A percentile compares a stretch with the other conserved stretches of the same genome.
Conservation (phyloP, 2,888 invertebrate species). For the Pogonocherus hispidulus region DNA sequence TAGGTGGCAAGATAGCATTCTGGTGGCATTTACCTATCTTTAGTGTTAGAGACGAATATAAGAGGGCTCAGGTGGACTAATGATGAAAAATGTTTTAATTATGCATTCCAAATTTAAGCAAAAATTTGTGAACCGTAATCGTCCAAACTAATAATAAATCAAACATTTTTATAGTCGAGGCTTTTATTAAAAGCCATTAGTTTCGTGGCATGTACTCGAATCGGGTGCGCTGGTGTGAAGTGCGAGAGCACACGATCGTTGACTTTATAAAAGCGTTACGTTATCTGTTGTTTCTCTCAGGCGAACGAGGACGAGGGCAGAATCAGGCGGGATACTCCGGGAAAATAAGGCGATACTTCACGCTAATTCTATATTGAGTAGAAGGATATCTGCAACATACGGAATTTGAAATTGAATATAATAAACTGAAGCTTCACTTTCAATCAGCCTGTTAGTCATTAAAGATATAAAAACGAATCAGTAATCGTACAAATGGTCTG, state of each 20-base stretch:
- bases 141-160: slow-evolving; percentile 68
- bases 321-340: neutral
- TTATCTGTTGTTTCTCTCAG: slow-evolving; percentile 58
- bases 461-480: no score
- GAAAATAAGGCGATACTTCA: no score
- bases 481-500: no score
- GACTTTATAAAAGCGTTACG: slow-evolving; percentile 59
- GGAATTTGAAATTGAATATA: no score
- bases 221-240: slow-evolving; percentile 59
- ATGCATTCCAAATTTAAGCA: slow-evolving; percentile 65
- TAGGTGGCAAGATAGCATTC: slow-evolving; percentile 44
- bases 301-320: slow-evolving; percentile 41
- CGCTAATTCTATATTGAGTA: no score
- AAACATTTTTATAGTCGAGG: slow-evolving; percentile 69
- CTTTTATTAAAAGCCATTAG: slow-evolving; percentile 70
- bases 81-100: slow-evolving; percentile 68
- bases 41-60: slow-evolving; percentile 43
- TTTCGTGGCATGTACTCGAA: slow-evolving; percentile 57
- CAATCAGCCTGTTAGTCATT: no score
- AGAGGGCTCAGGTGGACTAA: slow-evolving; percentile 52
- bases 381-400: no score
- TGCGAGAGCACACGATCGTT: slow-evolving; percentile 58
- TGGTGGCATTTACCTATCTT: slow-evolving; percentile 49
- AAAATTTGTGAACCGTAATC: slow-evolving; percentile 68
- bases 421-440: no score